Base-by-base conservation (phyloP, 2,888 invertebrate genomes). In the Campaea margaritaria region DNA sequence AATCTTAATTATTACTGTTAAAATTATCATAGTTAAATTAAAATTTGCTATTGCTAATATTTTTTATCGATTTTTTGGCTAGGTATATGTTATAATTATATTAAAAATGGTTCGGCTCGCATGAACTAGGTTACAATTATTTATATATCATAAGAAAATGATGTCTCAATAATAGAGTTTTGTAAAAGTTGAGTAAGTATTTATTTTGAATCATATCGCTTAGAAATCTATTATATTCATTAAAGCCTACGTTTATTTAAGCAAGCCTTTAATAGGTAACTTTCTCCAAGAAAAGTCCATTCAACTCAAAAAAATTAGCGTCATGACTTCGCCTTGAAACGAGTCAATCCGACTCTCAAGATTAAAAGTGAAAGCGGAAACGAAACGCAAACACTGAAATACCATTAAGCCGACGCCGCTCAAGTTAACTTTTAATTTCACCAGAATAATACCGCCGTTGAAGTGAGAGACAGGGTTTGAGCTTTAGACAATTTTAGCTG, bases 301-400 rank as follows among this genome's bases (percentile, higher is more conserved):
- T 47, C 34, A 51, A 41, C 5, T 50, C 2, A 41, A 47, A 54
- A 47, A 54, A 62, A 75, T 70, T 65, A 67, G 73, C 69, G 71
- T 61, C 27, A 65, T 65, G 68, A 72, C 60, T n/a, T 70, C 62
- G 65, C 65, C 70, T 73, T 77, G 73, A 74, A 73, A 70, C 64
- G 71, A 77, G 68, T 73, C 72, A 70, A 75, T 73, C 69, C 69
- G 58, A 36, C 46, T 66, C 68, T 76, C 69, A 65, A 77, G 79
- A 82, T 85, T 82, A 82, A 86, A 82, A 83, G 81, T 80, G 79
- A 83, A 82, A 86, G 75, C 73, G 78, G 79, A 84, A 86, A 81
- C 81, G 79, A 75, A 81, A 78, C 74, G 83, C 82, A 85, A 88
- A 89, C 89, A 89, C 78, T 82, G 85, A 83, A 89, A 89, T 79